Percentiles rank a stretch among this genome's conserved stretches.
phyloP scores from a whole-genome alignment of 2,797 vertebrate genomes.

The Leptatherina wallacei region DNA sequence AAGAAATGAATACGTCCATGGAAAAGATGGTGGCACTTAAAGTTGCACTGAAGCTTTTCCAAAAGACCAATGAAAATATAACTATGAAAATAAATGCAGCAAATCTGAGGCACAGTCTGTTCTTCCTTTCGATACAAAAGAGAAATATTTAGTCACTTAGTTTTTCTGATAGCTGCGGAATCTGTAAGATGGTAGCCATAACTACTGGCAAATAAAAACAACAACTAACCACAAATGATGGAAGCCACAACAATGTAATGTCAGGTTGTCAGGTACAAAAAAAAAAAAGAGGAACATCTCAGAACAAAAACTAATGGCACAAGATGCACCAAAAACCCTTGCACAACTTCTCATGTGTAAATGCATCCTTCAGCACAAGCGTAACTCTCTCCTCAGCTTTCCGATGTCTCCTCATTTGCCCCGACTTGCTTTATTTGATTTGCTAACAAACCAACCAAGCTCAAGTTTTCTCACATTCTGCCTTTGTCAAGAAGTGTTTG shows the following conservation, averaged over 20 bases:
- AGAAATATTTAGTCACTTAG: neutral
- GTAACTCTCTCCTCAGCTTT: neutral
- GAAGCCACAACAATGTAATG: constrained; percentile 30
- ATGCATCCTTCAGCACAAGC: neutral
- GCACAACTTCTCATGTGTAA: neutral
- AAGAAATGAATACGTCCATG: neutral
- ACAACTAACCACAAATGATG: constrained; percentile 7
- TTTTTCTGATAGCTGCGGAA: neutral
- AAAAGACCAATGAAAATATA: constrained; percentile 5
- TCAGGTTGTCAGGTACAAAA: constrained; percentile 10
- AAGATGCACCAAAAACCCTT: constrained; percentile 26
- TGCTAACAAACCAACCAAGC: constrained; percentile 5
- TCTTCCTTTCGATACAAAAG: neutral
- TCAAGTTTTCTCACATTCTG: constrained; percentile 38
- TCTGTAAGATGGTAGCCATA: neutral
- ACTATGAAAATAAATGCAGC: neutral
- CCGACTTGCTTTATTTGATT: neutral
- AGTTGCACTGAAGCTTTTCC: constrained; percentile 1
- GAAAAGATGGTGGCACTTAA: constrained; percentile 15
- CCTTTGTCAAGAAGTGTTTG: constrained; percentile 77
- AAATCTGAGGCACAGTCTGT: neutral
- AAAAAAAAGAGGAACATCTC: constrained; percentile 7
- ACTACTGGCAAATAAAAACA: constrained; percentile 6
- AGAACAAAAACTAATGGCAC: constrained; percentile 42
- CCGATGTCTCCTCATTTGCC: neutral